phyloP scores from a whole-genome alignment of 2,888 invertebrate species.

The Acleris holmiana region DNA sequence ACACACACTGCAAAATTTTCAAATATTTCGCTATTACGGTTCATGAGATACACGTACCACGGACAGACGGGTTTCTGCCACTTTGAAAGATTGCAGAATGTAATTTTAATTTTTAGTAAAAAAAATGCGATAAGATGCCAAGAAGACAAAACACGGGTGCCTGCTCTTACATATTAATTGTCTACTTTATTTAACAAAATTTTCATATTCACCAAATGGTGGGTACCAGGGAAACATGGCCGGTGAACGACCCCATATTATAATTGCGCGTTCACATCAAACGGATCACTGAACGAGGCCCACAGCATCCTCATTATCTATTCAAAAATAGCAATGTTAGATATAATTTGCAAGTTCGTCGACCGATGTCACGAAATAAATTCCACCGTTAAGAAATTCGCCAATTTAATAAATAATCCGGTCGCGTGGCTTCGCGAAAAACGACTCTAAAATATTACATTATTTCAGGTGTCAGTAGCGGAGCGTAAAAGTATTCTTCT shows the following conservation, averaged over 20 bases:
- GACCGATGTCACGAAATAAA: conserved; percentile 20
- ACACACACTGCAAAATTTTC: too few species aligned
- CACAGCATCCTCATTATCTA: conserved; percentile 31
- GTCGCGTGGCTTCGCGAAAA: not conserved
- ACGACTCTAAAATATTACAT: conserved; percentile 11
- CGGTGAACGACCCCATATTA: conserved; percentile 10
- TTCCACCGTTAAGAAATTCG: conserved; percentile 20
- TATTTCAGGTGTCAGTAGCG: conserved; percentile 18
- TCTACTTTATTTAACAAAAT: too few species aligned
- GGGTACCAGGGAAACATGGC: not conserved
- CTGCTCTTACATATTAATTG: too few species aligned
- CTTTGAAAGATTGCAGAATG: too few species aligned
- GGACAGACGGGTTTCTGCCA: too few species aligned
- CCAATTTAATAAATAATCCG: conserved; percentile 11
- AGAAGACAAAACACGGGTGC: too few species aligned
- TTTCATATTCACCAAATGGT: too few species aligned
- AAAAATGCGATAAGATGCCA: too few species aligned
- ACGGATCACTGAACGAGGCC: not conserved
- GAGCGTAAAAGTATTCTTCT: not conserved
- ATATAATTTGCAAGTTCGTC: conserved; percentile 27
- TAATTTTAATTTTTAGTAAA: too few species aligned
- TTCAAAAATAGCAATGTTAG: conserved; percentile 29
- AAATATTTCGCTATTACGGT: too few species aligned
- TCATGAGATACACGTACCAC: too few species aligned
- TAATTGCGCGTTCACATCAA: conserved; percentile 28